These are phyloP conservation scores for Drosophila subobscura DNA, from an alignment of 1,140 invertebrate genomes.

Conservation along the genomic window DNA sequence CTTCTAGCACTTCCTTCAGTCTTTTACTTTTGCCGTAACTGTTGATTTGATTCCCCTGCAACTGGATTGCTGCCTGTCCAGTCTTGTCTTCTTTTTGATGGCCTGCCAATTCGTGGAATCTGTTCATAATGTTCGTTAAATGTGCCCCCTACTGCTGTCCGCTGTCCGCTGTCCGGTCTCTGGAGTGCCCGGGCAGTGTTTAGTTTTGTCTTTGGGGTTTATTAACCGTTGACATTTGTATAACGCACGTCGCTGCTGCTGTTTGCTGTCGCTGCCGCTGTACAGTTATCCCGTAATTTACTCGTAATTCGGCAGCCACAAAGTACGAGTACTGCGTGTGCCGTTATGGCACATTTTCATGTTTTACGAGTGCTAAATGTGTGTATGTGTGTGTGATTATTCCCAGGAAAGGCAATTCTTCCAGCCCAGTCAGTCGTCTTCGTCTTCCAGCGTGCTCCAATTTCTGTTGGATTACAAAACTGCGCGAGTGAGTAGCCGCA, in stretches of 20 bases:
- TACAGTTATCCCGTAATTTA: conserved; percentile 67
- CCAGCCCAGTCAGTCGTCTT: not conserved
- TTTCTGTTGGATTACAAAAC: conserved; percentile 61
- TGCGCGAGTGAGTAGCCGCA: conserved; percentile 5
- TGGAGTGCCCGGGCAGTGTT: conserved; percentile 2
- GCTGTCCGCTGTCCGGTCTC: too few relatives aligned
- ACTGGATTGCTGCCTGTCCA: conserved; percentile 7
- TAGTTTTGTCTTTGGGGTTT: conserved; percentile 44
- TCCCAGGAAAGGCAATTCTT: conserved; percentile 60
- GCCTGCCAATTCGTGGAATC: conserved; percentile 69
- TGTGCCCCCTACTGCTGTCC: too few relatives aligned
- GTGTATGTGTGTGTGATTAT: conserved; percentile 10
- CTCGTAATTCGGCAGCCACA: conserved; percentile 39
- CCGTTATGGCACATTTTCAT: conserved; percentile 78
- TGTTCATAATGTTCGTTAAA: conserved; percentile 19
- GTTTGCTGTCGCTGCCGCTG: conserved; percentile 28
- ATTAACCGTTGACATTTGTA: conserved; percentile 79
- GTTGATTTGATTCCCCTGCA: not conserved
- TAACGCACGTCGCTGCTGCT: conserved; percentile 46
- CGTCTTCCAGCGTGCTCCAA: conserved; percentile 38
- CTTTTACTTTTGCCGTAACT: not conserved
- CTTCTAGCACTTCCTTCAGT: too few relatives aligned
- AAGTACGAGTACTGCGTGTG: conserved; percentile 34
- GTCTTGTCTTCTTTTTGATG: conserved; percentile 52
- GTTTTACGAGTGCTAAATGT: conserved; percentile 36